These are phyloP conservation scores for Todiramphus saurophagus DNA, from an alignment of 2,113 vertebrate species.

Conservation along the genomic window DNA sequence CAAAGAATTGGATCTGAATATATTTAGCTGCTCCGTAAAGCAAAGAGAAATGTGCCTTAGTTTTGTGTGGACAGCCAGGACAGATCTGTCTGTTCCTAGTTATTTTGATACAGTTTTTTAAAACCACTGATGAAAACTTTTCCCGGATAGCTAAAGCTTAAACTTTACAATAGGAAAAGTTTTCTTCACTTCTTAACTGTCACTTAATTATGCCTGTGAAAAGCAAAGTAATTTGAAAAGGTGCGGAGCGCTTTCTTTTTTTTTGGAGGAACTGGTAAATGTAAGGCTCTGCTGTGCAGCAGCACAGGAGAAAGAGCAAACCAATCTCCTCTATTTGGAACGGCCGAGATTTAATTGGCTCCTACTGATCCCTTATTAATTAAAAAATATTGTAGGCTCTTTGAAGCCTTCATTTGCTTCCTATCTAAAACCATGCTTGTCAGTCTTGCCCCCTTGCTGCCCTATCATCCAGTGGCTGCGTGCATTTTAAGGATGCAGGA, in stretches of 20 bases:
- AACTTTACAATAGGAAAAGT: neutral
- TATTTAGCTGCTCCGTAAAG: neutral
- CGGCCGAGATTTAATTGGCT: constrained; percentile 31
- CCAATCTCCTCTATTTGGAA: neutral
- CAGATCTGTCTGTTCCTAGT: neutral
- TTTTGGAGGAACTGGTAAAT: neutral
- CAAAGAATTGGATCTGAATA: neutral
- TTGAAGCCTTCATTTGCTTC: constrained; percentile 28
- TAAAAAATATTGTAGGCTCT: constrained; percentile 38
- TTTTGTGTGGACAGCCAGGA: neutral
- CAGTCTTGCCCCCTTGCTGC: neutral
- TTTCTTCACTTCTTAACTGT: neutral
- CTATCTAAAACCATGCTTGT: neutral
- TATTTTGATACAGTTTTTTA: neutral
- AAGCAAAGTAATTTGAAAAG: neutral
- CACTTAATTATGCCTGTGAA: neutral
- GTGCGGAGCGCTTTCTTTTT: fast-evolving
- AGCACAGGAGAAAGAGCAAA: constrained; percentile 17
- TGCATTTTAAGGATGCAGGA: neutral
- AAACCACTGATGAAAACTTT: neutral
- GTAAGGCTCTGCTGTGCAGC: neutral
- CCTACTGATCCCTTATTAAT: constrained; percentile 44
- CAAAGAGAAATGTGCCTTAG: neutral
- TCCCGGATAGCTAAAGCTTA: neutral
- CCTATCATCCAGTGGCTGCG: neutral